Evolutionary conservation across 2,888 invertebrate species (phyloP).

Genomic region (Leucoma salicis): DNA sequence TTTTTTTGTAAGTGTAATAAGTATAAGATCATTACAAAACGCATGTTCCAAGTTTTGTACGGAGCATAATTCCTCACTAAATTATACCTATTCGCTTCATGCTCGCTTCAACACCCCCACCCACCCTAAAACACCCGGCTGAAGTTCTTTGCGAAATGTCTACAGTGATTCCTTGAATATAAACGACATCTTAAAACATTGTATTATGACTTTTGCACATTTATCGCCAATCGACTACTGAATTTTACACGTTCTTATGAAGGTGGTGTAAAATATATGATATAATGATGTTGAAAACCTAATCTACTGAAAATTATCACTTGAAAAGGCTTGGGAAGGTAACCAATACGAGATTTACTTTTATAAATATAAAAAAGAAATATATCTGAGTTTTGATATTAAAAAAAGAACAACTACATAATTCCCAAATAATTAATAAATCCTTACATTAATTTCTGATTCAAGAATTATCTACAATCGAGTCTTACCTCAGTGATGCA

Average conservation of each 20-base stretch:
- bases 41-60: slow-evolving; percentile 52
- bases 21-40: slow-evolving; percentile 32
- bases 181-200: slow-evolving; percentile 74
- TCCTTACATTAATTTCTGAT: too few species aligned
- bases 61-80: slow-evolving; percentile 70
- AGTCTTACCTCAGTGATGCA: too few species aligned
- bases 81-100: slow-evolving; percentile 70
- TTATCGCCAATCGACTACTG: slow-evolving; percentile 61
- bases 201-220: slow-evolving; percentile 75
- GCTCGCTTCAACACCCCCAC: slow-evolving; percentile 62
- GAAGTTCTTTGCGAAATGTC: slow-evolving; percentile 79
- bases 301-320: too few species aligned
- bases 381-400: too few species aligned
- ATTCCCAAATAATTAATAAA: too few species aligned
- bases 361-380: too few species aligned
- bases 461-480: too few species aligned
- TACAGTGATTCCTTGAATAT: slow-evolving; percentile 82
- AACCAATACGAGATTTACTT: too few species aligned
- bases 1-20: slow-evolving; percentile 2
- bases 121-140: slow-evolving; percentile 41
- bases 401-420: too few species aligned
- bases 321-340: too few species aligned
- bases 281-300: too few species aligned
- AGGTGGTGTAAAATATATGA: slow-evolving; percentile 13
- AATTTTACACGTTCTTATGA: slow-evolving; percentile 43